A percentile compares a stretch with the other conserved stretches of the same genome.
Conservation (phyloP, 1,140 invertebrate species). For the Macrobrachium nipponense region DNA sequence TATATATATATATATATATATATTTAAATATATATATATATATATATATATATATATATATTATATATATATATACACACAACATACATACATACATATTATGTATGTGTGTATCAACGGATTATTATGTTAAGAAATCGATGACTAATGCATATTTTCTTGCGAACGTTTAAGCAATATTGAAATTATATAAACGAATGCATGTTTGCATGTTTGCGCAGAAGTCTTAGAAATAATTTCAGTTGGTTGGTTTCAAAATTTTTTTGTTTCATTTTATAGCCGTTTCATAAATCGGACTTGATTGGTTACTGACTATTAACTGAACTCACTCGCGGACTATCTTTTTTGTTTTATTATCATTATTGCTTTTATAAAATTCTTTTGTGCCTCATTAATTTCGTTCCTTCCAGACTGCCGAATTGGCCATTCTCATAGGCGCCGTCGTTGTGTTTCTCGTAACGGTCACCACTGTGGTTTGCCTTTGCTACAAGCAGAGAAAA, state of each 20-base stretch:
- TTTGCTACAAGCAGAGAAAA: slow-evolving; percentile 62
- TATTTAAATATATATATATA: slow-evolving; percentile 3
- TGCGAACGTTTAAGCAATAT: too few relatives aligned
- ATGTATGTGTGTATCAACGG: background rate
- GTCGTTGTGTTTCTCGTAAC: slow-evolving; percentile 60
- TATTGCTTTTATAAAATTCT: background rate
- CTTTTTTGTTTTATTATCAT: background rate
- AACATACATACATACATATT: background rate
- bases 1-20: slow-evolving; percentile 28
- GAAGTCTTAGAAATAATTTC: too few relatives aligned
- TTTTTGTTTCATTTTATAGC: too few relatives aligned
- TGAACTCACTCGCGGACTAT: too few relatives aligned
- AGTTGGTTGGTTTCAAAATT: too few relatives aligned
- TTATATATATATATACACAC: slow-evolving; percentile 2
- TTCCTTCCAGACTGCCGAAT: slow-evolving; percentile 51
- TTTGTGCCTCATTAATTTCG: background rate
- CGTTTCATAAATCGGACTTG: too few relatives aligned
- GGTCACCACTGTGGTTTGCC: slow-evolving; percentile 55
- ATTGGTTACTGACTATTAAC: too few relatives aligned
- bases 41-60: slow-evolving; percentile 2
- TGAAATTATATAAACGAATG: too few relatives aligned
- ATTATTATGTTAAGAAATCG: too few relatives aligned
- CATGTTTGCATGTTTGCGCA: too few relatives aligned
- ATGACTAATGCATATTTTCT: too few relatives aligned
- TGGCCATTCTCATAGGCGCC: slow-evolving; percentile 60